Evolutionary conservation across 2,888 invertebrate species (phyloP).

Genomic region (Campopleginae sp.): DNA sequence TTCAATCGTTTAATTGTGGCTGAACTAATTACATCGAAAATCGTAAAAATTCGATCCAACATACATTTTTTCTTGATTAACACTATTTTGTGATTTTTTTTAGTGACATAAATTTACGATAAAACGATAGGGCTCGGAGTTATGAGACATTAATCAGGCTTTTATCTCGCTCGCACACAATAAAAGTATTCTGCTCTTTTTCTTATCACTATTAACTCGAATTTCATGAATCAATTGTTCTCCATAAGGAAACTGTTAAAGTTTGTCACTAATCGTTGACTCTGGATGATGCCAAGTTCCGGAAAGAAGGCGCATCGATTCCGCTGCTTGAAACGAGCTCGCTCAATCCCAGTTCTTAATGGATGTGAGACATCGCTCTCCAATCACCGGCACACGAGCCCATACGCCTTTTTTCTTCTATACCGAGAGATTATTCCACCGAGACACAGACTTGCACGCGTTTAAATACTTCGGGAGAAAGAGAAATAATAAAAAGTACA

Average conservation of each 20-base stretch:
- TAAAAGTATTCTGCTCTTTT: not conserved
- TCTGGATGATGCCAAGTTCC: constrained; percentile 6
- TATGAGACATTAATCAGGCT: not conserved
- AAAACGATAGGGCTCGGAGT: not conserved
- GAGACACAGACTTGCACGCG: not conserved
- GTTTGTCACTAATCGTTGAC: not conserved
- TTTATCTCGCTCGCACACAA: not conserved
- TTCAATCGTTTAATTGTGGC: not conserved
- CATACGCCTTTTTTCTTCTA: not conserved
- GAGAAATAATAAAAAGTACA: constrained; percentile 37
- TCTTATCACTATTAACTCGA: not conserved
- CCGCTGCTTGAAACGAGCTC: constrained; percentile 42
- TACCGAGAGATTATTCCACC: not conserved
- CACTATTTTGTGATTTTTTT: not conserved
- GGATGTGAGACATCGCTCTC: constrained; percentile 1
- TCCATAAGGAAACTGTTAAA: not conserved
- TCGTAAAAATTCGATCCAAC: not conserved
- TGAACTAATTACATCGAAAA: not conserved
- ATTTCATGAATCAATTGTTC: not conserved
- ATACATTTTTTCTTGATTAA: not conserved
- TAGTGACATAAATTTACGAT: not conserved
- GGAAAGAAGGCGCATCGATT: constrained; percentile 14
- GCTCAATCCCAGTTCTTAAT: constrained; percentile 20
- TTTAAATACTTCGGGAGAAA: constrained; percentile 20
- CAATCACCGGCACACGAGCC: constrained; percentile 1